phyloP scores from a whole-genome alignment of 2,888 invertebrate species.

The Leptarthrus brevirostris region DNA sequence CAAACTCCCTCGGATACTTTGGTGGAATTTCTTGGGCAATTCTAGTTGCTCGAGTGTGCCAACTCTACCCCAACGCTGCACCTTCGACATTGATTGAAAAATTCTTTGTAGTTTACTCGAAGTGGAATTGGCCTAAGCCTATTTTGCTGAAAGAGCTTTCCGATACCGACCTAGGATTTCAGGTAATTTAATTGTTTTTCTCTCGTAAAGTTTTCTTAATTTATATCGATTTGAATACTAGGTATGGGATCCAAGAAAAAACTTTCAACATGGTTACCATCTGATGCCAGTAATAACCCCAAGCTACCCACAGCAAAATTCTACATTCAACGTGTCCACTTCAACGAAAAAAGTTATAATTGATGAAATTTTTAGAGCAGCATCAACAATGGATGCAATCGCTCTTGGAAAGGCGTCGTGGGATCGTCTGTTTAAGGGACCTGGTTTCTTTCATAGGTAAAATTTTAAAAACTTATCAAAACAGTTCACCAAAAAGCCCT shows the following conservation, averaged over 20 bases:
- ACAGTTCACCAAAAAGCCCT: too few species aligned
- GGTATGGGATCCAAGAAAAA: constrained; percentile 97
- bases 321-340: constrained; percentile 92
- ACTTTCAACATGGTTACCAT: constrained; percentile 91
- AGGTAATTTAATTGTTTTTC: constrained; percentile 68
- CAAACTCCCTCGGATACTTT: constrained; percentile 96
- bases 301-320: background rate
- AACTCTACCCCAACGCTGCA: constrained; percentile 96
- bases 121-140: constrained; percentile 99
- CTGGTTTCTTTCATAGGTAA: constrained; percentile 86
- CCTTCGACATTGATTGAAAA: constrained; percentile 96
- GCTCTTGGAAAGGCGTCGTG: constrained; percentile 87
- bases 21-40: constrained; percentile 99
- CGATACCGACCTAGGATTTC: constrained; percentile 87
- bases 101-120: constrained; percentile 97
- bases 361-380: constrained; percentile 87
- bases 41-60: constrained; percentile 97
- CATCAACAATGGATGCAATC: constrained; percentile 84
- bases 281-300: constrained; percentile 64
- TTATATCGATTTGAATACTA: too few species aligned
- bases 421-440: constrained; percentile 94
- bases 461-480: too few species aligned
- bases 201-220: too few species aligned
- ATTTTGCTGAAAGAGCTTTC: constrained; percentile 93
- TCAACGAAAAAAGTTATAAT: constrained; percentile 94